Conservation (phyloP, 2,797 vertebrate species). For the Triplophysa yarkandensis region DNA sequence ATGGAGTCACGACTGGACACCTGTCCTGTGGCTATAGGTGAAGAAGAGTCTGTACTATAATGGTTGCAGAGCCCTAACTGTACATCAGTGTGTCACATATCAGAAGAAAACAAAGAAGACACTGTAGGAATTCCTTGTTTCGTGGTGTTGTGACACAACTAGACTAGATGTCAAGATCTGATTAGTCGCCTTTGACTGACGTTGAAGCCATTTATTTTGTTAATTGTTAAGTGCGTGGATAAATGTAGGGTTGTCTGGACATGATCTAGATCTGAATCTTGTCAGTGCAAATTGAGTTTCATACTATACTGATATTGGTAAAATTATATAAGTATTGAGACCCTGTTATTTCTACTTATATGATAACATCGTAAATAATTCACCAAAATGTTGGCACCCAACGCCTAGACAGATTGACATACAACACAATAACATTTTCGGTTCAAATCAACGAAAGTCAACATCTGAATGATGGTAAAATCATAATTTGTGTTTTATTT, state of each 20-base stretch:
- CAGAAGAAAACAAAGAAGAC: background rate
- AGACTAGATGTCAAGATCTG: constrained; percentile 18
- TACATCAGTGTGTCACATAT: constrained; percentile 10
- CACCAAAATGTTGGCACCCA: too few species aligned
- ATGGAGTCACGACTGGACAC: background rate
- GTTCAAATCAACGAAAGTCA: too few species aligned
- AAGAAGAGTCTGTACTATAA: background rate
- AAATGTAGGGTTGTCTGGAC: background rate
- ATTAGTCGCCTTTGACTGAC: background rate
- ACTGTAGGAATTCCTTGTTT: background rate
- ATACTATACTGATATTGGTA: too few species aligned
- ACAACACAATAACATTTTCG: too few species aligned
- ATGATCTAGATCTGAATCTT: constrained; percentile 17
- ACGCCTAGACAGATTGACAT: too few species aligned
- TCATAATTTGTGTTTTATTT: too few species aligned
- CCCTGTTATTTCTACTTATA: too few species aligned
- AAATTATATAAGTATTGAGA: too few species aligned
- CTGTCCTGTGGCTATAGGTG: constrained; percentile 1
- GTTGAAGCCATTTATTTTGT: background rate
- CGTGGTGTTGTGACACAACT: constrained; percentile 17
- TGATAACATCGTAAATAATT: too few species aligned
- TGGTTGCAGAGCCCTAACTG: background rate
- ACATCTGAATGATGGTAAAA: too few species aligned
- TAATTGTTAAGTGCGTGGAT: constrained; percentile 1
- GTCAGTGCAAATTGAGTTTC: constrained; percentile 22